A percentile compares a stretch with the other conserved stretches of the same genome.
Conservation (phyloP, 2,888 invertebrate genomes). For the Eilema griseolum region DNA sequence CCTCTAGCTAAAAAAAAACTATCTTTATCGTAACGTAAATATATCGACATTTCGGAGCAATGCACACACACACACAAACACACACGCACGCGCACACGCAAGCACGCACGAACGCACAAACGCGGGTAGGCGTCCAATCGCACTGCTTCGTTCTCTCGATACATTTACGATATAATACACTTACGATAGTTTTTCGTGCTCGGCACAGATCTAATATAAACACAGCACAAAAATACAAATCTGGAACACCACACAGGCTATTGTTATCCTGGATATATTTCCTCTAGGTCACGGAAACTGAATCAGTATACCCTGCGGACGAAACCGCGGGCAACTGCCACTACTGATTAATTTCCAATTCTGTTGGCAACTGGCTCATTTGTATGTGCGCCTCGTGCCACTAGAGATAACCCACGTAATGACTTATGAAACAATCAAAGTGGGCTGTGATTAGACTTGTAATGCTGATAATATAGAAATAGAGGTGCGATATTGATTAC, state of each 20-base stretch:
- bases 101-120: too few species aligned
- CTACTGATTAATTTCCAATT: neutral
- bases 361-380: slow-evolving; percentile 9
- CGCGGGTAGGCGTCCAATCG: too few species aligned
- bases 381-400: slow-evolving; percentile 18
- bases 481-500: neutral
- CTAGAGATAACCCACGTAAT: slow-evolving; percentile 20
- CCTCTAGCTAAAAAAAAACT: too few species aligned
- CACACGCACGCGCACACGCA: too few species aligned
- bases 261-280: neutral
- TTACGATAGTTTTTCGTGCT: too few species aligned
- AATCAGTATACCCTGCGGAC: neutral
- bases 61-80: too few species aligned
- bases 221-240: neutral
- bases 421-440: slow-evolving; percentile 17
- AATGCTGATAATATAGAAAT: slow-evolving; percentile 7
- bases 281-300: neutral
- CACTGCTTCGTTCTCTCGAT: too few species aligned
- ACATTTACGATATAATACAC: too few species aligned
- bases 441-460: slow-evolving; percentile 14
- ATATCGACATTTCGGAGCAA: too few species aligned
- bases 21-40: too few species aligned
- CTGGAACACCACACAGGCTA: neutral
- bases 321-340: neutral
- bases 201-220: too few species aligned